These are phyloP conservation scores for Nipponia nippon DNA, from an alignment of 2,113 vertebrate species.

Conservation along the genomic window DNA sequence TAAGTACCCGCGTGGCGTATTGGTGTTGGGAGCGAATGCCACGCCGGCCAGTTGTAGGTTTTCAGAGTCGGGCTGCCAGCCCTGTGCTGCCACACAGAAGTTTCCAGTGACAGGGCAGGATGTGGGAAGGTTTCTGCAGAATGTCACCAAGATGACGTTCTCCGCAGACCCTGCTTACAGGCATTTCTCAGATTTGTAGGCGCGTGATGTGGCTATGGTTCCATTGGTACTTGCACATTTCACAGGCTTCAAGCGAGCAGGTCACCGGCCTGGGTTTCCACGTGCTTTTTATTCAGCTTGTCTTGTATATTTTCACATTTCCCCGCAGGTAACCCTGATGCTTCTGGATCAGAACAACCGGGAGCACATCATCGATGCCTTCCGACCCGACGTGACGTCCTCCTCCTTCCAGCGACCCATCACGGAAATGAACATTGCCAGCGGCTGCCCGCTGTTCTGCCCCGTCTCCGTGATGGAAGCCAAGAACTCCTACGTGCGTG, in stretches of 20 bases:
- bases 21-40: accelerated
- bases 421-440: constrained; percentile 96
- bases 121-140: neutral
- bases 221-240: accelerated
- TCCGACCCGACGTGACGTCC: constrained; percentile 87
- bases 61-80: neutral
- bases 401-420: constrained; percentile 91
- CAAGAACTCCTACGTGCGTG: constrained; percentile 88
- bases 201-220: neutral
- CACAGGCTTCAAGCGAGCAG: no score
- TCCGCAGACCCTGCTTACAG: neutral
- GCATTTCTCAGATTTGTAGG: neutral
- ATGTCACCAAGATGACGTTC: accelerated
- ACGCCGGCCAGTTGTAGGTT: accelerated
- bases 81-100: neutral
- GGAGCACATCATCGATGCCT: constrained; percentile 94
- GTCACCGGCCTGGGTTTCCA: accelerated
- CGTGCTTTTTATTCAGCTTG: neutral
- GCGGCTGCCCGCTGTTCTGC: constrained; percentile 95
- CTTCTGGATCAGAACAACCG: constrained; percentile 94
- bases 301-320: neutral
- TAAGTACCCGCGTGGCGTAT: neutral
- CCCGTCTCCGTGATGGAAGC: constrained; percentile 86
- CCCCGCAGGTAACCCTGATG: constrained; percentile 91
- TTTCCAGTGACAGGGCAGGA: neutral